phyloP scores from a whole-genome alignment of 1,140 invertebrate species.

The Megathymus violae region DNA sequence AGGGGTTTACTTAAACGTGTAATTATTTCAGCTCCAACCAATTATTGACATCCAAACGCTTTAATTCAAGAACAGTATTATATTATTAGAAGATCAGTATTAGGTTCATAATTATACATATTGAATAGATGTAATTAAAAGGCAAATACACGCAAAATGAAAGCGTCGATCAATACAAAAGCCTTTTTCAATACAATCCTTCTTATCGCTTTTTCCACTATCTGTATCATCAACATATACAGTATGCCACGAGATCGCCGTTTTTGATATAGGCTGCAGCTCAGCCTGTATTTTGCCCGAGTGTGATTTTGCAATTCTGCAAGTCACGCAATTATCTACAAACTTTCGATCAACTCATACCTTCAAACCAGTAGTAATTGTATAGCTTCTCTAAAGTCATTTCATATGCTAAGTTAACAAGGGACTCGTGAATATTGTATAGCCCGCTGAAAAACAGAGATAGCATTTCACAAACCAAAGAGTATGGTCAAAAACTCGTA shows the following conservation, averaged over 20 bases:
- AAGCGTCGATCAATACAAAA: slow-evolving; percentile 37
- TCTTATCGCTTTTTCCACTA: no score
- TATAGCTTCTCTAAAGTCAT: slow-evolving; percentile 37
- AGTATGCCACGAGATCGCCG: slow-evolving; percentile 29
- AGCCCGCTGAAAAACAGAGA: slow-evolving; percentile 15
- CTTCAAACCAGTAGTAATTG: slow-evolving; percentile 22
- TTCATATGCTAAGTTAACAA: slow-evolving; percentile 28
- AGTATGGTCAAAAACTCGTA: slow-evolving; percentile 48
- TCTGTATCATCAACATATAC: slow-evolving; percentile 25
- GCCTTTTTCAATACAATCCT: no score
- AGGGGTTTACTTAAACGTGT: not conserved
- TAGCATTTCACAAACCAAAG: slow-evolving; percentile 19
- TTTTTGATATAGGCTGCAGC: slow-evolving; percentile 36
- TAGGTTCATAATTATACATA: no score
- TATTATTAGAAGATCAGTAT: not conserved
- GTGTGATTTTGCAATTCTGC: slow-evolving; percentile 20
- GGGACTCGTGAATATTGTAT: slow-evolving; percentile 20
- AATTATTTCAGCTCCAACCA: not conserved
- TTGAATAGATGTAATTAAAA: no score
- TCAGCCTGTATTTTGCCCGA: slow-evolving; percentile 27
- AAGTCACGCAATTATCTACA: slow-evolving; percentile 33
- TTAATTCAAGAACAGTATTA: not conserved
- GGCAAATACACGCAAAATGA: slow-evolving; percentile 35
- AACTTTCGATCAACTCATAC: slow-evolving; percentile 19
- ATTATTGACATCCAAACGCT: not conserved